A percentile compares a stretch with the other conserved stretches of the same genome.
Evolutionary conservation across 2,888 invertebrate genomes (phyloP).

Genomic region (Dicyrtoma fusca): DNA sequence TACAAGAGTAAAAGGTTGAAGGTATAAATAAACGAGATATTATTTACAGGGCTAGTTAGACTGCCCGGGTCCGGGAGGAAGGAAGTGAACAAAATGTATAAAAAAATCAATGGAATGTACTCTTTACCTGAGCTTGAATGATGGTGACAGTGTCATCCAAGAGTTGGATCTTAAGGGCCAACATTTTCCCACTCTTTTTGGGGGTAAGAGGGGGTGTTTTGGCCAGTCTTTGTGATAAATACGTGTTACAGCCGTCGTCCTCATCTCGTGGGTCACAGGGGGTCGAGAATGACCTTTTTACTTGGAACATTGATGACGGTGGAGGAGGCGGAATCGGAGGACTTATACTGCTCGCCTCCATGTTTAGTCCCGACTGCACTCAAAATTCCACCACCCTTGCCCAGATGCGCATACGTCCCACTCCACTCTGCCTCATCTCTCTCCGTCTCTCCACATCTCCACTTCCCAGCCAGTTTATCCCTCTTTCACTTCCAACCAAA

Average conservation of each 20-base stretch:
- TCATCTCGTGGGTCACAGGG: slow-evolving; percentile 38
- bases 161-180: slow-evolving; percentile 49
- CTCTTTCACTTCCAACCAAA: too few species aligned
- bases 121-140: slow-evolving; percentile 50
- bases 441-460: not conserved
- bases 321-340: slow-evolving; percentile 33
- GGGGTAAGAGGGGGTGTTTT: slow-evolving; percentile 41
- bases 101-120: slow-evolving; percentile 5
- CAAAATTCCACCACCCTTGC: slow-evolving; percentile 19
- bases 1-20: too few species aligned
- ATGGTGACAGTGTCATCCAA: slow-evolving; percentile 52
- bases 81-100: not conserved
- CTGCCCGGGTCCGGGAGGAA: too few species aligned
- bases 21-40: too few species aligned
- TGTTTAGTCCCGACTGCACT: slow-evolving; percentile 8
- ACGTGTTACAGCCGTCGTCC: slow-evolving; percentile 30
- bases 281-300: slow-evolving; percentile 44
- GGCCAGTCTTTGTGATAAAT: slow-evolving; percentile 33
- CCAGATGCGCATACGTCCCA: slow-evolving; percentile 11
- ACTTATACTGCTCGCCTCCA: slow-evolving; percentile 29
- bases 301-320: slow-evolving; percentile 27
- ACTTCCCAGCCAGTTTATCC: not conserved
- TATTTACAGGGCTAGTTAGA: too few species aligned
- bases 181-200: slow-evolving; percentile 44
- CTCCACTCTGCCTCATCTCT: not conserved